phyloP scores from a whole-genome alignment of 2,888 invertebrate genomes.

The Lucinisca nassula region DNA sequence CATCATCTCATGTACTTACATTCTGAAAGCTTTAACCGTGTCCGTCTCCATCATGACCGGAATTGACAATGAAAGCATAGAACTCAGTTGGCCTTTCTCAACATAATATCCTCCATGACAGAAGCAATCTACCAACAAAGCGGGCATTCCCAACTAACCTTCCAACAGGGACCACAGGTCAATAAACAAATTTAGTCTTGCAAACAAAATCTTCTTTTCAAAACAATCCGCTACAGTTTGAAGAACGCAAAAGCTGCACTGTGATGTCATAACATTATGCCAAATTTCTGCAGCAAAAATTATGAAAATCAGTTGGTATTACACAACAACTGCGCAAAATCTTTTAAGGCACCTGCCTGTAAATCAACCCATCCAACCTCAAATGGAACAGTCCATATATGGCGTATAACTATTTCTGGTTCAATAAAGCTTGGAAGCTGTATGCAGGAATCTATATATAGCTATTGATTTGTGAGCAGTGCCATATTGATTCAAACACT shows the following conservation, averaged over 20 bases:
- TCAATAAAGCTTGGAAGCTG: slow-evolving; percentile 8
- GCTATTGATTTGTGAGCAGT: not conserved
- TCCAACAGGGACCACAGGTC: not conserved
- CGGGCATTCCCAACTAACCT: slow-evolving; percentile 54
- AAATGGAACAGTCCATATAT: slow-evolving; percentile 1
- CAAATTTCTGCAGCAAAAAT: not conserved
- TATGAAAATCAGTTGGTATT: not conserved
- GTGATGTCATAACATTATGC: slow-evolving; percentile 12
- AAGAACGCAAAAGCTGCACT: not conserved
- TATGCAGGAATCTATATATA: not conserved
- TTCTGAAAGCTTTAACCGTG: slow-evolving; percentile 82
- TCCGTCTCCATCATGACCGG: slow-evolving; percentile 80
- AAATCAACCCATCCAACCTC: not conserved
- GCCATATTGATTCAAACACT: not conserved
- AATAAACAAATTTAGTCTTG: not conserved
- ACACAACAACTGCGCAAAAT: not conserved
- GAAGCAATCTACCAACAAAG: slow-evolving; percentile 72
- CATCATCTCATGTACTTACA: slow-evolving; percentile 84
- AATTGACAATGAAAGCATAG: slow-evolving; percentile 60
- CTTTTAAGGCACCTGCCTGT: not conserved
- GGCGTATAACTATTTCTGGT: slow-evolving; percentile 7
- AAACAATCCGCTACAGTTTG: not conserved
- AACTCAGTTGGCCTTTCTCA: slow-evolving; percentile 65
- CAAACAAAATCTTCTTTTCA: not conserved
- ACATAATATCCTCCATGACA: slow-evolving; percentile 76